Conservation (phyloP, 2,113 vertebrate genomes). For the Silurus glanis region DNA sequence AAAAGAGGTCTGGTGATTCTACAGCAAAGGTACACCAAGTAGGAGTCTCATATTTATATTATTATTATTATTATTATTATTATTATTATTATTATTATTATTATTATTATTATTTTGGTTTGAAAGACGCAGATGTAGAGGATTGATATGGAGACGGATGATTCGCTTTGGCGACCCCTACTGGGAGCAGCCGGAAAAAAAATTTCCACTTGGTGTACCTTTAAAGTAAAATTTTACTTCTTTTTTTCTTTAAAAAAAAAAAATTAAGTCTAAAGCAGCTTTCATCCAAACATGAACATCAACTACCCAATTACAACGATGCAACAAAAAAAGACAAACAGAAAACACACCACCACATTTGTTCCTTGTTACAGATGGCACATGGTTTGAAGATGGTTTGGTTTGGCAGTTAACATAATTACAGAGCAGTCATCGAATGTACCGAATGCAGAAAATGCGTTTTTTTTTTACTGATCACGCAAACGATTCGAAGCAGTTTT, state of each 20-base stretch:
- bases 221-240: conserved; percentile 32
- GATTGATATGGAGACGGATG: too few relatives aligned
- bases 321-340: conserved; percentile 27
- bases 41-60: not conserved
- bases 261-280: conserved; percentile 35
- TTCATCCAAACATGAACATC: conserved; percentile 13
- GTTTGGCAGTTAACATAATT: conserved; percentile 43
- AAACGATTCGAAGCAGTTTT: not conserved
- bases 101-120: not conserved
- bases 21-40: conserved; percentile 33
- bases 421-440: not conserved
- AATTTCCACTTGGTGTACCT: conserved; percentile 10
- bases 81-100: not conserved
- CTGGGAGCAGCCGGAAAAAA: too few relatives aligned
- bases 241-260: not conserved
- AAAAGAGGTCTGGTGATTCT: conserved; percentile 35
- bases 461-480: not conserved
- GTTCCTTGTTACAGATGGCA: conserved; percentile 48
- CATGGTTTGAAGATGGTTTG: conserved; percentile 34
- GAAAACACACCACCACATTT: conserved; percentile 29
- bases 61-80: not conserved
- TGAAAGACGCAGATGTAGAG: too few relatives aligned
- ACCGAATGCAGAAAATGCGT: not conserved
- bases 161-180: too few relatives aligned
- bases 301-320: conserved; percentile 42